These are phyloP conservation scores for Rapana venosa DNA, from an alignment of 2,888 invertebrate genomes.

Conservation along the genomic window DNA sequence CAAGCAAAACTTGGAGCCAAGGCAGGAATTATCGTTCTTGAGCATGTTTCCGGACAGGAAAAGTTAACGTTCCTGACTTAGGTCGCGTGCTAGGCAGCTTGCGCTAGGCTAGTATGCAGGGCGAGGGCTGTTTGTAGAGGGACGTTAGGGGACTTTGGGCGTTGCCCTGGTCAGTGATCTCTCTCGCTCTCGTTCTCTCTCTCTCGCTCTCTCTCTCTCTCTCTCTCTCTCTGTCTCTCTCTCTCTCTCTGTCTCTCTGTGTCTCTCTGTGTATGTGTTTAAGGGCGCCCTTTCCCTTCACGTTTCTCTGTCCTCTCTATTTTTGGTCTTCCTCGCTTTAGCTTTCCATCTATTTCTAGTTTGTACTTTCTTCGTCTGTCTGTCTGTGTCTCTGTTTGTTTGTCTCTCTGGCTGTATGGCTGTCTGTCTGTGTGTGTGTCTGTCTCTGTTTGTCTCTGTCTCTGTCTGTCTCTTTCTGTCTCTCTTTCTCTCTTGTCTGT, in stretches of 20 bases:
- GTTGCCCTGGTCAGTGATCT: neutral
- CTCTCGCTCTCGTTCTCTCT: neutral
- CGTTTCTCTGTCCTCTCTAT: neutral
- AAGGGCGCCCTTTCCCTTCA: neutral
- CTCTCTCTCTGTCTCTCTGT: neutral
- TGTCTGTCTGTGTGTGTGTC: neutral
- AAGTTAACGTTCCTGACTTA: too few relatives aligned
- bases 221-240: neutral
- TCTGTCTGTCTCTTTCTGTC: neutral
- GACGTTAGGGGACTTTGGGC: too few relatives aligned
- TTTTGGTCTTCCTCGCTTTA: neutral
- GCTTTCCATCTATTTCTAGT: neutral
- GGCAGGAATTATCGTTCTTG: too few relatives aligned
- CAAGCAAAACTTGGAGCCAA: too few relatives aligned
- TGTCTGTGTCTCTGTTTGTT: neutral
- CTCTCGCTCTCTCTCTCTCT: neutral
- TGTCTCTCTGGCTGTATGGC: neutral
- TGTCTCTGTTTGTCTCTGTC: neutral
- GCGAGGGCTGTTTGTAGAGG: too few relatives aligned
- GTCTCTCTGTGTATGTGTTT: neutral
- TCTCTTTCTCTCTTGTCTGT: too few relatives aligned
- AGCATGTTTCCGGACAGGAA: too few relatives aligned
- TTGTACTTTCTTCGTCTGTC: neutral
- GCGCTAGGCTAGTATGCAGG: too few relatives aligned
- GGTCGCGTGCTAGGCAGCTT: too few relatives aligned